Percentiles rank a stretch among this genome's conserved stretches.
Evolutionary conservation across 2,113 vertebrate genomes (phyloP).

Genomic region (Elanoides forficatus): DNA sequence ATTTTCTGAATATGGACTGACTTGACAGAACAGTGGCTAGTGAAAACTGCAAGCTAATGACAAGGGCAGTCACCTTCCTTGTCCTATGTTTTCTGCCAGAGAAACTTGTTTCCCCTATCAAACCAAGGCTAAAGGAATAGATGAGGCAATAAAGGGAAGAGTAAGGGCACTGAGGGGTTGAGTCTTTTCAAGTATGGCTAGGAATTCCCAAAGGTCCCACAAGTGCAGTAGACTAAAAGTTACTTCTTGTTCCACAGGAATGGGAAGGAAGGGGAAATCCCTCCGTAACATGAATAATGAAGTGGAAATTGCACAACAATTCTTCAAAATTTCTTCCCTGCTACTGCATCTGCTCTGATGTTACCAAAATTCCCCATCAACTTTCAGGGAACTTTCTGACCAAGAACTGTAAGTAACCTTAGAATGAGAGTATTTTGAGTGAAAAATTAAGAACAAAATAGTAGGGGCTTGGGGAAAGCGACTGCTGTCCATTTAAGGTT

Average conservation of each 20-base stretch:
- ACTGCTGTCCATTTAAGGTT: neutral
- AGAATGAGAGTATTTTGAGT: neutral
- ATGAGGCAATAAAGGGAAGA: neutral
- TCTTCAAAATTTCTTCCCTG: neutral
- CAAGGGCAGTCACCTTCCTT: neutral
- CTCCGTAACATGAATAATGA: neutral
- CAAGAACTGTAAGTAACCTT: neutral
- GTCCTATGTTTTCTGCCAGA: neutral
- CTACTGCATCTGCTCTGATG: accelerated
- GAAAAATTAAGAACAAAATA: neutral
- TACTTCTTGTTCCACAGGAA: neutral
- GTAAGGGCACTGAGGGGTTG: neutral
- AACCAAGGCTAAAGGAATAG: neutral
- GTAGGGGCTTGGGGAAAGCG: neutral
- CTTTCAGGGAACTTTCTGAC: neutral
- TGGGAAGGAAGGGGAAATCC: neutral
- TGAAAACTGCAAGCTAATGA: neutral
- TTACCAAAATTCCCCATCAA: neutral
- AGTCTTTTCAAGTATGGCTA: neutral
- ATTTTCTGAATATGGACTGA: neutral
- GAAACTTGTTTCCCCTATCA: neutral
- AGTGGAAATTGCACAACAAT: neutral
- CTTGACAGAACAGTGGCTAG: neutral
- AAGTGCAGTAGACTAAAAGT: neutral
- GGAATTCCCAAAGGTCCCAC: neutral